Evolutionary conservation across 2,113 vertebrate genomes (phyloP), one percentile per base, ranked within the genome.

Genomic region (Neodontobutis hainanensis): DNA sequence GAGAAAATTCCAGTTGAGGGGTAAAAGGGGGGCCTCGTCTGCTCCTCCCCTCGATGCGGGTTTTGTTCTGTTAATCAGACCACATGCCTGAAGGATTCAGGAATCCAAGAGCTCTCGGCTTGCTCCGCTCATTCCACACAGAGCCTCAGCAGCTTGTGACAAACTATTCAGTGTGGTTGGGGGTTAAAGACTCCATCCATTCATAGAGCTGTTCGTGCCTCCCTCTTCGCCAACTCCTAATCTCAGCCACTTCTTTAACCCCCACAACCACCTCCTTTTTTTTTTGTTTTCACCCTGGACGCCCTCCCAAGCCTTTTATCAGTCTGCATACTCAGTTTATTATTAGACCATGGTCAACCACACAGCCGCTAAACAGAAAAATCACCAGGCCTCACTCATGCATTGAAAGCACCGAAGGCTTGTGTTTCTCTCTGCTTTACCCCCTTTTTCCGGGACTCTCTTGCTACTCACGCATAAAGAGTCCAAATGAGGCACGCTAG

Each of bases 1-100:
- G 66, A 84, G 78, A 90, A 87, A 85, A 89, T 89, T 89, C 84
- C 77, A 86, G 72, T 74, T 60, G 61, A 55, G 63, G 61, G 64
- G 65, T 27, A 27, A 65, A 46, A 57, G 34, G 66, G 52, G 53
- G 42, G 15, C 38, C 73, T 81, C 51, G 82, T 89, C 84, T 89
- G 85, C 87, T 86, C 87, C 88, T 90, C 88, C 91, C 91, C 83
- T 88, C 88, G 86, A 84, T 85, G 85, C 83, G 87, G 86, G 83
- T 89, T 91, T 91, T 91, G 87, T 90, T 90, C 89, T 89, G 88
- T 84, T 91, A 91, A 91, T 91, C 90, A 92, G 88, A 90, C 87
- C 88, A 90, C 88, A 89, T 91, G 89, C 90, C 87, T 89, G 85
- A 89, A 91, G 87, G 89, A 90, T 85, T 85, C 80, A 88, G 87